A percentile compares a stretch with the other conserved stretches of the same genome.
phyloP scores from a whole-genome alignment of 2,888 invertebrate genomes.

The Pollenia labialis region DNA sequence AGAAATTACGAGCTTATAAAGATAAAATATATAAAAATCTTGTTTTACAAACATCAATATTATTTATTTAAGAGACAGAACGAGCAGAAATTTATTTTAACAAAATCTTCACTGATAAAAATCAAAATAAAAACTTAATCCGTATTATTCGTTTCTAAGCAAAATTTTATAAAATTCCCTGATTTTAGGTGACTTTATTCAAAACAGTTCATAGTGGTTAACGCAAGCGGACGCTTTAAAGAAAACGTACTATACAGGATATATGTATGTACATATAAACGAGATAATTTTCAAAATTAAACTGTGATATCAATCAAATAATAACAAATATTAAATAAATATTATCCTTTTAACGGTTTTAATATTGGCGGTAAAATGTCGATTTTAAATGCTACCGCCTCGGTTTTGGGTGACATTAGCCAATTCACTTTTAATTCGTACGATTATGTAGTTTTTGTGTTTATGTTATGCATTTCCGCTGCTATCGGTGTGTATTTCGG shows the following conservation, averaged over 20 bases:
- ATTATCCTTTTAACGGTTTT: background rate
- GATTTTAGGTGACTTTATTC: conserved; percentile 9
- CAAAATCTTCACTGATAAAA: conserved; percentile 31
- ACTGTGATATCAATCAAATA: background rate
- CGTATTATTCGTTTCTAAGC: background rate
- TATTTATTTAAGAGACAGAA: background rate
- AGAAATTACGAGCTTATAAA: conserved; percentile 26
- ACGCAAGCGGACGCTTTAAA: background rate
- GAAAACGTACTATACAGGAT: background rate
- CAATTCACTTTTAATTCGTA: conserved; percentile 78
- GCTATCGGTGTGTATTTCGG: conserved; percentile 86
- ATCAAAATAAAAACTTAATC: conserved; percentile 6
- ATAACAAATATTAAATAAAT: background rate
- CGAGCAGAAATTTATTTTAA: background rate
- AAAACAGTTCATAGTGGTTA: conserved; percentile 28
- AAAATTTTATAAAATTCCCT: conserved; percentile 42
- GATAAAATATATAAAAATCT: conserved; percentile 28
- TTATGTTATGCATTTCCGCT: conserved; percentile 85
- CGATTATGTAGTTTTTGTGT: conserved; percentile 86
- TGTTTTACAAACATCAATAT: conserved; percentile 35
- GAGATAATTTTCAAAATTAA: background rate
- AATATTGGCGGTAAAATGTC: conserved; percentile 47
- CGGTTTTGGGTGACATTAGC: conserved; percentile 50
- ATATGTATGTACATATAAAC: background rate
- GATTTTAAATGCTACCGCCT: conserved; percentile 33